These are phyloP conservation scores for Hemistola chrysoprasaria DNA, from an alignment of 2,888 invertebrate species.

Conservation along the genomic window DNA sequence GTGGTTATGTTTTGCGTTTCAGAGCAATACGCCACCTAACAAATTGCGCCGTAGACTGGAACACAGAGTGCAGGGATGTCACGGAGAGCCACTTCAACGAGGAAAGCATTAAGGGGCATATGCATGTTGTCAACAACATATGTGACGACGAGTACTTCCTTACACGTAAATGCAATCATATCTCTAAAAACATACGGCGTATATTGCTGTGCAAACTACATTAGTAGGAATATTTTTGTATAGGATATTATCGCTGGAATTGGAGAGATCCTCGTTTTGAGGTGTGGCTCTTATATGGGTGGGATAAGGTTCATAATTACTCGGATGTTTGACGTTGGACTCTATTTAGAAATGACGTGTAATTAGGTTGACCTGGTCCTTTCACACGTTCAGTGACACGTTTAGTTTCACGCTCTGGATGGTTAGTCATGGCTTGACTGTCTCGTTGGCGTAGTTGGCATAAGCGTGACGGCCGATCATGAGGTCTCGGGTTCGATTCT, in stretches of 20 bases:
- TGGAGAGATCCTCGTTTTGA: conserved; percentile 12
- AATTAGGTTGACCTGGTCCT: too few species aligned
- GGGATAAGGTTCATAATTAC: too few species aligned
- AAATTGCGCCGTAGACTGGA: conserved; percentile 70
- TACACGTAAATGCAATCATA: conserved; percentile 44
- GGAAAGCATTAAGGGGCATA: conserved; percentile 67
- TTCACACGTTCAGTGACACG: too few species aligned
- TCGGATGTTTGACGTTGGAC: too few species aligned
- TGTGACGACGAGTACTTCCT: conserved; percentile 63
- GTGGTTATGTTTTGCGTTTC: too few species aligned
- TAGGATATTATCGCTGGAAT: conserved; percentile 17
- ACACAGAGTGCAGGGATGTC: conserved; percentile 61
- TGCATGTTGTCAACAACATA: conserved; percentile 58
- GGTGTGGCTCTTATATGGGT: too few species aligned
- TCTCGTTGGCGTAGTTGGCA: too few species aligned
- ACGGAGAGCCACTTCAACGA: conserved; percentile 66
- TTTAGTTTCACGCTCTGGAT: too few species aligned
- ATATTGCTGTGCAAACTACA: neutral
- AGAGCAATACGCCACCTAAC: conserved; percentile 62
- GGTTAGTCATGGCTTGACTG: too few species aligned
- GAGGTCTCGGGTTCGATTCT: too few species aligned
- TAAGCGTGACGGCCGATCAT: too few species aligned
- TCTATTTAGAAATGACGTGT: too few species aligned
- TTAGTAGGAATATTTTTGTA: conserved; percentile 7
- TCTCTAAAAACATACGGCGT: neutral